These are phyloP conservation scores for Pyrgilauda ruficollis DNA, from an alignment of 2,113 vertebrate genomes.

Conservation along the genomic window DNA sequence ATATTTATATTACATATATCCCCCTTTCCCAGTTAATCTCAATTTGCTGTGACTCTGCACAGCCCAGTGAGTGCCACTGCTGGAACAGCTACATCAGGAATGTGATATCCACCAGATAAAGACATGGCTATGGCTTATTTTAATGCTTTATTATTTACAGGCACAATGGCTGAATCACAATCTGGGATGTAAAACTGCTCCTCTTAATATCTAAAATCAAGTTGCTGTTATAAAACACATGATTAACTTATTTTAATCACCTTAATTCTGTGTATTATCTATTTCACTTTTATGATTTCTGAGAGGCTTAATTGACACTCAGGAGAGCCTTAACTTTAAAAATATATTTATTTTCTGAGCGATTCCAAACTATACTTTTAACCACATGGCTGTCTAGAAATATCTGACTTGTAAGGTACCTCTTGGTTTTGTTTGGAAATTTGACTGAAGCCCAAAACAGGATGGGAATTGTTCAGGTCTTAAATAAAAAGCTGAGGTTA, in stretches of 20 bases:
- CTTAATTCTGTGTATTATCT: neutral
- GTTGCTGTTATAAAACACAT: neutral
- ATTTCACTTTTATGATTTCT: neutral
- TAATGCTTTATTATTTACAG: neutral
- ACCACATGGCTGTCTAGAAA: neutral
- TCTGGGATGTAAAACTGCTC: neutral
- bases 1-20: too few species aligned
- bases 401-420: neutral
- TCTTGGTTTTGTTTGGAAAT: neutral
- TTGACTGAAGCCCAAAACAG: neutral
- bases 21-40: neutral
- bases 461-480: neutral
- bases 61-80: neutral
- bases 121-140: neutral
- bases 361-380: neutral
- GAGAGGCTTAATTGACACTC: neutral
- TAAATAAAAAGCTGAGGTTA: neutral
- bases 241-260: neutral
- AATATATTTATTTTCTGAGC: fast-evolving
- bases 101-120: neutral
- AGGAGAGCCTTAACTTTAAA: neutral
- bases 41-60: too few species aligned
- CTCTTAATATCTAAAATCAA: neutral
- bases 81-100: neutral
- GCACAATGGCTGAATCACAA: neutral